These are phyloP conservation scores for Centrocercus urophasianus DNA, from an alignment of 2,113 vertebrate genomes.

Conservation along the genomic window DNA sequence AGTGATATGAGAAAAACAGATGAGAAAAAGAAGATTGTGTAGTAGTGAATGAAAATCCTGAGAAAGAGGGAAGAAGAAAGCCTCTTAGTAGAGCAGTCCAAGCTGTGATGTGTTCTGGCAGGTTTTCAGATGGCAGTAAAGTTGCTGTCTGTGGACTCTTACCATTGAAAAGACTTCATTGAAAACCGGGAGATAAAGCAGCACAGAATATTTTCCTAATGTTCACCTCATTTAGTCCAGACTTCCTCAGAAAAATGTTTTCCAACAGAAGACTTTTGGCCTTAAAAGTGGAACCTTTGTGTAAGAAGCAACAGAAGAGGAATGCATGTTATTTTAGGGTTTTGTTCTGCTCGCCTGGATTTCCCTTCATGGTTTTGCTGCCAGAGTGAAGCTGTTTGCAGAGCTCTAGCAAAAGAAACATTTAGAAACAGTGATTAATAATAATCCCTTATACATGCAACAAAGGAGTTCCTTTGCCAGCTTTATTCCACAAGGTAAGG, in stretches of 20 bases:
- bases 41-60: not conserved
- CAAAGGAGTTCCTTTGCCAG: not conserved
- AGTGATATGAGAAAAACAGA: not conserved
- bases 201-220: not conserved
- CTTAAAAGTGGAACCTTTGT: not conserved
- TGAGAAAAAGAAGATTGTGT: not conserved
- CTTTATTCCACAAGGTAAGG: not conserved
- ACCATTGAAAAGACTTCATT: not conserved
- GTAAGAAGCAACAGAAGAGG: constrained; percentile 13
- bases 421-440: constrained; percentile 21
- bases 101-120: not conserved
- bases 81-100: not conserved
- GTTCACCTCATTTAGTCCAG: not conserved
- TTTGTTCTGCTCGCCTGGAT: not conserved
- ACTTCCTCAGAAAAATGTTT: not conserved
- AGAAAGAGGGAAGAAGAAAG: not conserved
- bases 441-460: not conserved
- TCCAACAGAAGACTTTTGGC: not conserved
- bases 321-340: not conserved
- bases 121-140: not conserved
- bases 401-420: not conserved
- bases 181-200: not conserved
- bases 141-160: not conserved
- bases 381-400: constrained; percentile 9
- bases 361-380: not conserved